Base-by-base conservation (phyloP, 1,140 invertebrate genomes). In the Acyrthosiphon pisum region DNA sequence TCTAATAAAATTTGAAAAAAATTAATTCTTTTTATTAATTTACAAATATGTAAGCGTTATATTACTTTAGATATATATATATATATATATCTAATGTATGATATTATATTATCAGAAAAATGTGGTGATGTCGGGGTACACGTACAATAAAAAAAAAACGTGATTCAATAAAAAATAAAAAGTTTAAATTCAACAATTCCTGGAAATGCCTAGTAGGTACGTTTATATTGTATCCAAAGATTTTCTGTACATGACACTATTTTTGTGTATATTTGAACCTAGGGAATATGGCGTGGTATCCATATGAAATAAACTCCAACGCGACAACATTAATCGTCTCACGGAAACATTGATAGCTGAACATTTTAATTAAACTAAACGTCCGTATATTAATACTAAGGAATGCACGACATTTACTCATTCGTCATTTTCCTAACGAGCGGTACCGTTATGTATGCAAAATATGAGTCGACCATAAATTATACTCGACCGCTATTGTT, bases 351-450 rank as follows among this genome's bases (percentile, higher is more conserved):
- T 89, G 87, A 89, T 89, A 35, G 87, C 20, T 53, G 22, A 35
- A 89, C n/a, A 9, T 89, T 89, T 89, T 89, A 89, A 89, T 89
- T 89, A 89, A 89, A 89, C 48, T 56, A 53, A 89, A 56, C 35
- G 35, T 35, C 30, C 22, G 20, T 37, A 41, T 50, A 88, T 89
- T 89, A 89, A 37, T 37, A 37, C 50, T 53, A 53, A 89, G 50
- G 87, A 89, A 89, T 56, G 87, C 87, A 53, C 30, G 44, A n/a
- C 44, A 50, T 53, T 56, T 53, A 56, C 87, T 89, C 87, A 89
- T 89, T 89, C 87, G 87, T 89, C 87, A 89, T 90, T 89, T 76
- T 56, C 37, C 87, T 89, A 41, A 56, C 87, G 87, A 89, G 48
- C 87, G 48, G 50, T 56, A 89, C 8, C 22, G 50, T 89, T 89